Conservation (phyloP, 2,797 vertebrate species). For the Carduelis carduelis region DNA sequence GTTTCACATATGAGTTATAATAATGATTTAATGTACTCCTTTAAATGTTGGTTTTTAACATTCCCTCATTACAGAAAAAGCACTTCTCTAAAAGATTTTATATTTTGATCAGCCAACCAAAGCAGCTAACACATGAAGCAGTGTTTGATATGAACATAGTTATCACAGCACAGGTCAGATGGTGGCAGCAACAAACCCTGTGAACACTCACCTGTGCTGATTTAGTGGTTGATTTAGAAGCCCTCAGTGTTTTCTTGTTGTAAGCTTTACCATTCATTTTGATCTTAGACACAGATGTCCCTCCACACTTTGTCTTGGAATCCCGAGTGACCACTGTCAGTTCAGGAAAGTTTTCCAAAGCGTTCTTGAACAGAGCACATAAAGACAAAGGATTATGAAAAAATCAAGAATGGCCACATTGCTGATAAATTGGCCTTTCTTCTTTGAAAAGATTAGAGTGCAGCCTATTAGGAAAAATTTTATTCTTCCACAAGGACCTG, state of each 20-base stretch:
- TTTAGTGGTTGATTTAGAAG: conserved; percentile 87
- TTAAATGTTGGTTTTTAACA: background rate
- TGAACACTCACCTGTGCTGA: conserved; percentile 84
- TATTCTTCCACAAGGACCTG: background rate
- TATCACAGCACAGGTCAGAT: background rate
- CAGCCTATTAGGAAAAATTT: background rate
- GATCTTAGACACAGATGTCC: conserved; percentile 87
- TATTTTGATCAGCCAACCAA: background rate
- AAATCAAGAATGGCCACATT: background rate
- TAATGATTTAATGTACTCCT: background rate
- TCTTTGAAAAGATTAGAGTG: background rate
- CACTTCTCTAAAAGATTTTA: background rate
- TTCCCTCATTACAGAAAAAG: background rate
- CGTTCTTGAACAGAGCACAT: conserved; percentile 78
- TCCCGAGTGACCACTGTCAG: conserved; percentile 88
- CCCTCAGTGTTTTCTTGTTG: conserved; percentile 95
- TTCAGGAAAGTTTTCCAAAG: conserved; percentile 96
- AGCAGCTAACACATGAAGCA: background rate
- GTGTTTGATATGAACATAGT: background rate
- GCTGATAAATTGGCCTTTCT: background rate
- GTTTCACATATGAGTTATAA: background rate
- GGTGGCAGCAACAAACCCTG: background rate
- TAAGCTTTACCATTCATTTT: conserved; percentile 94
- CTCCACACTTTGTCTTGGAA: conserved; percentile 84
- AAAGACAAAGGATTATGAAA: background rate